Evolutionary conservation across 2,113 vertebrate species (phyloP), one percentile per base, ranked within the genome.

Genomic region (Festucalex cinctus): DNA sequence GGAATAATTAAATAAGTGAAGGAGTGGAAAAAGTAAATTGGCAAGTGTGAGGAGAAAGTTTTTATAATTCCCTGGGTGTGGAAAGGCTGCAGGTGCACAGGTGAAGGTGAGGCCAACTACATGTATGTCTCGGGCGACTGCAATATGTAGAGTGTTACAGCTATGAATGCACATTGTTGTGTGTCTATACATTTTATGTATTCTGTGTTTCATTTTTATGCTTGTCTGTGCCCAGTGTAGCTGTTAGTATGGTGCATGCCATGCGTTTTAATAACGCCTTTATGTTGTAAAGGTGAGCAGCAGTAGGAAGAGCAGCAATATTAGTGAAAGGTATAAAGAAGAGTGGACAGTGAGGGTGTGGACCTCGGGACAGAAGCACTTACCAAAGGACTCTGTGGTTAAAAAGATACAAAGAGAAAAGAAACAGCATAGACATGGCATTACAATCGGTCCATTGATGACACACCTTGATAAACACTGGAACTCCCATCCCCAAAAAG

Each of bases 381-480:
- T 98, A 99, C 97, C 97, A 97, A 99, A 98, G 91, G 97, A 99
- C 95, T 99, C 97, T 99, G 97, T 95, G 93, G 96, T 98, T 96
- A 97, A 95, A 96, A 92, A 92, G 95, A 98, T 95, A 98, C 93
- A 96, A 93, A 97, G 94, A 98, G 95, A 98, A 97, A 95, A 98
- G 94, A 99, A 91, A 99, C 95, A 98, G 95, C 96, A 99, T 93
- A 98, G 94, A 96, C 94, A 97, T 94, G 94, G 95, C 94, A 96
- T 96, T 96, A 97, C 94, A 95, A 94, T 96, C 89, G 90, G 94
- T 80, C 81, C 84, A 85, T 74, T 80, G 84, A 67, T 79, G 71
- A 75, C 78, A 90, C 79, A 89, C 66, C 71, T 79, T 81, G 68
- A 80, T 79, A 76, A 77, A 58, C 66, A 81, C 37, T 69, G 75